Percentiles rank a stretch among this genome's conserved stretches.
Conservation (phyloP, 1,140 invertebrate genomes). For the Venturia canescens region DNA sequence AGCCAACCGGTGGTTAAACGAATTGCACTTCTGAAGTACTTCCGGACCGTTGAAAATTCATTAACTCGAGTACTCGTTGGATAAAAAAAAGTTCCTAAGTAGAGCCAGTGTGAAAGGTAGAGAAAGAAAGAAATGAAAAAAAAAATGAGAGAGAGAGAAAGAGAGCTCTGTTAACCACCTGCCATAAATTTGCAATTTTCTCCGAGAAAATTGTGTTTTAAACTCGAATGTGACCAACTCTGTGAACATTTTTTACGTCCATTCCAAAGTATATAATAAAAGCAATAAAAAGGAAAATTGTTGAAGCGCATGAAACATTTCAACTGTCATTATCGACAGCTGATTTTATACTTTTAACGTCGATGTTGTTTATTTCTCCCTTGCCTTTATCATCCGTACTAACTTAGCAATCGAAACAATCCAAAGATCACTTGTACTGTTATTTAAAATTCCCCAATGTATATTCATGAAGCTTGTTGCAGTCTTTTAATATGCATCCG, state of each 20-base stretch:
- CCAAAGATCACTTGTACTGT: neutral
- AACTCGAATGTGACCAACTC: constrained; percentile 7
- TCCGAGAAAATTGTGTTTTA: neutral
- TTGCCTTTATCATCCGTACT: neutral
- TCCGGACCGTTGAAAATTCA: constrained; percentile 46
- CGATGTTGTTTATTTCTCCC: neutral
- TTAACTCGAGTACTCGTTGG: constrained; percentile 48
- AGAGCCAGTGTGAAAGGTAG: constrained; percentile 15
- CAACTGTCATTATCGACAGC: constrained; percentile 16
- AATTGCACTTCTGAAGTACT: constrained; percentile 11
- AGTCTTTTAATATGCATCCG: constrained; percentile 23
- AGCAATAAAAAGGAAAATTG: neutral
- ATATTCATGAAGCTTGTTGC: constrained; percentile 31
- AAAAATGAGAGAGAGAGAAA: too few relatives aligned
- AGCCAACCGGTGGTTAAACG: constrained; percentile 18
- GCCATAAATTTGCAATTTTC: constrained; percentile 36
- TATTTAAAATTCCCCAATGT: constrained; percentile 19
- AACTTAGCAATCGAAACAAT: constrained; percentile 2
- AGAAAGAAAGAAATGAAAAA: neutral
- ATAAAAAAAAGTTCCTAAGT: constrained; percentile 37
- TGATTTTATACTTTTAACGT: neutral
- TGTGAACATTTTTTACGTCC: neutral
- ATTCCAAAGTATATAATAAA: neutral
- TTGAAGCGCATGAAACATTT: constrained; percentile 5
- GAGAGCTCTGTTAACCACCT: constrained; percentile 1